A percentile compares a stretch with the other conserved stretches of the same genome.
Conservation (phyloP, 2,888 invertebrate genomes). For the Gymnocheta viridis region DNA sequence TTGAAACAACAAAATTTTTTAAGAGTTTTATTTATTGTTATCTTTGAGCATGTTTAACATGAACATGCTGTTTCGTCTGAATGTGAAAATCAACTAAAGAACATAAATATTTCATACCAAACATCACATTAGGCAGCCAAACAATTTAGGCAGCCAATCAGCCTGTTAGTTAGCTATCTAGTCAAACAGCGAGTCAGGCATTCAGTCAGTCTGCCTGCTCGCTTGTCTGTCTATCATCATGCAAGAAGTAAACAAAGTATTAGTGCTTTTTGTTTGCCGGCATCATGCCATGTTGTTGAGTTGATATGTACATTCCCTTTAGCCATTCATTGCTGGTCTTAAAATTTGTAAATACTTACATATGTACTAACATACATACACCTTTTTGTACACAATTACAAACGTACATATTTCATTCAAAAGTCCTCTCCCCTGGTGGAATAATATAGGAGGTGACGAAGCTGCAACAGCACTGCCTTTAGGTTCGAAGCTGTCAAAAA, state of each 20-base stretch:
- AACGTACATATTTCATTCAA: too few relatives aligned
- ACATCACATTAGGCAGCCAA: slow-evolving; percentile 18
- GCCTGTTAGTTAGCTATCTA: neutral
- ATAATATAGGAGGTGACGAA: too few relatives aligned
- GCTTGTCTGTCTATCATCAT: slow-evolving; percentile 19
- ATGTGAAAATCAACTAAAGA: slow-evolving; percentile 48
- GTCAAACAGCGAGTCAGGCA: slow-evolving; percentile 10
- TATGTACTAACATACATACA: neutral
- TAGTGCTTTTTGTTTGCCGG: slow-evolving; percentile 41
- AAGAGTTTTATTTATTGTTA: slow-evolving; percentile 8
- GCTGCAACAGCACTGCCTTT: too few relatives aligned
- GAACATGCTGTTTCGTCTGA: slow-evolving; percentile 36
- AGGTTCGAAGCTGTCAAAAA: too few relatives aligned
- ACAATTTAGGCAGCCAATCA: neutral
- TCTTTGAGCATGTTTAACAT: slow-evolving; percentile 14
- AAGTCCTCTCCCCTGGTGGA: too few relatives aligned
- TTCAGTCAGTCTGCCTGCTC: neutral
- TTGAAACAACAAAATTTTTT: neutral
- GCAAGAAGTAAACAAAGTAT: slow-evolving; percentile 45
- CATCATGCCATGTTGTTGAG: slow-evolving; percentile 17
- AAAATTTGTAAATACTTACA: too few relatives aligned
- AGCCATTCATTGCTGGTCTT: slow-evolving; percentile 1
- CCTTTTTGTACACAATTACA: neutral
- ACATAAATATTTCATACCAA: slow-evolving; percentile 28
- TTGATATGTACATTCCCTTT: slow-evolving; percentile 35